phyloP scores from a whole-genome alignment of 2,113 vertebrate species.

The Microcebus ravelobensis region DNA sequence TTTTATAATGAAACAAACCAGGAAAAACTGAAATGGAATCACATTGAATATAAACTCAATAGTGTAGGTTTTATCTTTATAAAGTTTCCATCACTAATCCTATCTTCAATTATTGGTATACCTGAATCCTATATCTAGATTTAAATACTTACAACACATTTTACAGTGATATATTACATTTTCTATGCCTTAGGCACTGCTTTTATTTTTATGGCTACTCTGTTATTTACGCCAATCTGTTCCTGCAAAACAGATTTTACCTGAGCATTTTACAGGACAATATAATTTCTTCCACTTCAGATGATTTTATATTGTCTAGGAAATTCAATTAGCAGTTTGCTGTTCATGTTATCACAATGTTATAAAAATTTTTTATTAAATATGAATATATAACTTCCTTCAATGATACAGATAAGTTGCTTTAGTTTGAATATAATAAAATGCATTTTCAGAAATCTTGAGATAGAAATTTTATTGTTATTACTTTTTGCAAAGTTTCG shows the following conservation, averaged over 20 bases:
- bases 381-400: neutral
- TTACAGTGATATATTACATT: neutral
- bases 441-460: neutral
- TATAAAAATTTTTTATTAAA: slow-evolving; percentile 3
- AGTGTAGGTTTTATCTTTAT: neutral
- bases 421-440: neutral
- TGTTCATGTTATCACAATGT: neutral
- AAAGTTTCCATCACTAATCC: neutral
- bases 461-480: neutral
- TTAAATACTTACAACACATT: neutral
- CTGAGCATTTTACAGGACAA: neutral
- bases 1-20: neutral
- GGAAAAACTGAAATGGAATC: neutral
- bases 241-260: slow-evolving; percentile 43
- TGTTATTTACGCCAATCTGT: neutral
- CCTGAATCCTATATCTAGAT: neutral
- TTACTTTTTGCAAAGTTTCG: neutral
- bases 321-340: slow-evolving; percentile 4
- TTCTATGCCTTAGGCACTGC: neutral
- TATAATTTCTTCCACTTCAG: neutral
- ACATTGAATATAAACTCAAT: slow-evolving; percentile 20
- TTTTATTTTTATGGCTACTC: slow-evolving; percentile 9
- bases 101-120: neutral
- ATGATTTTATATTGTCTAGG: neutral
- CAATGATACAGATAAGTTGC: neutral